Evolutionary conservation across 2,113 vertebrate genomes (phyloP).

Genomic region (Zosterops pallidus): DNA sequence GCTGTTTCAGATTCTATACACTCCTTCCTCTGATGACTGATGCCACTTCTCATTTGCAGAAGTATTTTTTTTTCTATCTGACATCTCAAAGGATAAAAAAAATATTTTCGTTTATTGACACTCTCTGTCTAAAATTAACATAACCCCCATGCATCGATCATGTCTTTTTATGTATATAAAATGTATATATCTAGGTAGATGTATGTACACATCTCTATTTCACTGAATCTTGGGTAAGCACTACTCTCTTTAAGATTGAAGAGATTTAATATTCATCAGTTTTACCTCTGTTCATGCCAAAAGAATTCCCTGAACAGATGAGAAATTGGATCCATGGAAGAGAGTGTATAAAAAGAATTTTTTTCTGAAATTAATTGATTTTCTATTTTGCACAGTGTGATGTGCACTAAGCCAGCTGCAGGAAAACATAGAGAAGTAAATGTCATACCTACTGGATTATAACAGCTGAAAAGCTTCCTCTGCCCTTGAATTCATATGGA

Average conservation of each 20-base stretch:
- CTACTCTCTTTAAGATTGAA: not conserved
- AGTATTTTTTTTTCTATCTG: not conserved
- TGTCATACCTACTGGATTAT: not conserved
- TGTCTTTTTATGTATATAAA: not conserved
- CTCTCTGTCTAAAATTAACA: not conserved
- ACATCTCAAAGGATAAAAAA: not conserved
- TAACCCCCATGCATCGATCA: not conserved
- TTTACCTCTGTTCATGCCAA: constrained; percentile 14
- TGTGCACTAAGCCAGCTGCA: constrained; percentile 2
- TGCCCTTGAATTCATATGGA: not conserved
- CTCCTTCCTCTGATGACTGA: constrained; percentile 28
- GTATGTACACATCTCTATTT: not conserved
- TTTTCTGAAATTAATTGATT: constrained; percentile 47
- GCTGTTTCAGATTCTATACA: constrained; percentile 36
- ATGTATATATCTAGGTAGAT: not conserved
- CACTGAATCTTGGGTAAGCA: not conserved
- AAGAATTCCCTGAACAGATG: constrained; percentile 36
- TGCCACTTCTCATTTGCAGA: constrained; percentile 15
- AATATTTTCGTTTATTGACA: not conserved
- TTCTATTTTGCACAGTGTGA: not conserved
- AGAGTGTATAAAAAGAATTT: constrained; percentile 26
- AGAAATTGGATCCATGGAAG: not conserved
- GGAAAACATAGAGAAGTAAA: not conserved
- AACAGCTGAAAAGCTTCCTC: not conserved
- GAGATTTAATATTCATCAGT: constrained; percentile 27